Base-by-base conservation (phyloP, 2,797 vertebrate genomes). In the Cygnus olor region DNA sequence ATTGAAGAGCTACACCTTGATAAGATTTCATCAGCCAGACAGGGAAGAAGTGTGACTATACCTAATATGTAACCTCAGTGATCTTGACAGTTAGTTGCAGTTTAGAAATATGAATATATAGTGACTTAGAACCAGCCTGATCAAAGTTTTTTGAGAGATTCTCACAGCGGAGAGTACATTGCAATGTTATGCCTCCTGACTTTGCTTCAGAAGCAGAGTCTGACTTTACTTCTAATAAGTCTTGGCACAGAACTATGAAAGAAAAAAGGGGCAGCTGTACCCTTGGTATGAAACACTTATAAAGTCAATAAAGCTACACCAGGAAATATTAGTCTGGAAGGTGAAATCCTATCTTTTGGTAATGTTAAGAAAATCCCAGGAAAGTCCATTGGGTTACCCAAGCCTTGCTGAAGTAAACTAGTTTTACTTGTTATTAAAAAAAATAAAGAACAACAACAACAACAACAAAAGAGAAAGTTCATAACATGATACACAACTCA, bases 21-120 rank as follows among this genome's bases (percentile, higher is more conserved):
- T 86, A 81, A 83, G 21, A 89, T 94, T n/a, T 95, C 79, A 94
- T 93, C 47, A 94, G 53, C 3, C 24, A 91, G 64, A 85, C 1
- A 6, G 68, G 36, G 60, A 72, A 96, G 74, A 95, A 92, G 38
- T 57, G 64, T 91, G 53, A 89, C 60, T 74, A 49, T 95, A 93
- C 80, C 92, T 94, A 96, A 92, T 89, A 65, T 27, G 78, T 68
- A 92, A 96, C 94, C 80, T 95, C 86, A 94, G 56, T 17, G 32
- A 86, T 72, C 63, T 74, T 95, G 85, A 84, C 73, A 96, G 63
- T 74, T 82, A 85, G 38, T 77, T 64, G 49, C 24, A 90, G 19
- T 83, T 95, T 88, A 94, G 57, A 97, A 94, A 89, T 76, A 66
- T 8, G 42, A 42, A 14, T 70, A 71, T 21, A 45, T 16, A 49